These are phyloP conservation scores for Tragulus kanchil DNA, from an alignment of 2,113 vertebrate genomes.

Conservation along the genomic window DNA sequence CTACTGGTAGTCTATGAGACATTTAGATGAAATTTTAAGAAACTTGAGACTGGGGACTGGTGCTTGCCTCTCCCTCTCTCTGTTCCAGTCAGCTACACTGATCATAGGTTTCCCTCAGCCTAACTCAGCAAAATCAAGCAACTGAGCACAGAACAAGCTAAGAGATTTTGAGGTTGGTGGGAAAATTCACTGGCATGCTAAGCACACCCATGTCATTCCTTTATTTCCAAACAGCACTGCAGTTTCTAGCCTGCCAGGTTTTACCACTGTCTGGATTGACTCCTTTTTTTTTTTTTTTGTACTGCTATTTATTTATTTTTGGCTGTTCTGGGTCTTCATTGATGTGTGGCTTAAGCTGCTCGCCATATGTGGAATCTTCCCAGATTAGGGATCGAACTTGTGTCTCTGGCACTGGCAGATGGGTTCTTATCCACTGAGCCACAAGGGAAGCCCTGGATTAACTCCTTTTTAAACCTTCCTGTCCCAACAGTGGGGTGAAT, in stretches of 20 bases:
- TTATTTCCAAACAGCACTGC: neutral
- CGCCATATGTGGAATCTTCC: too few relatives aligned
- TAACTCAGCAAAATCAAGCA: neutral
- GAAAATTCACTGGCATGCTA: neutral
- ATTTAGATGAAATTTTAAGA: constrained; percentile 53
- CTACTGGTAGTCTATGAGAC: neutral
- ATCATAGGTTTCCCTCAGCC: neutral
- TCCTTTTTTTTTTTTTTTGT: neutral
- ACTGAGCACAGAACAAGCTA: neutral
- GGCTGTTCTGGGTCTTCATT: too few relatives aligned
- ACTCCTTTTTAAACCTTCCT: neutral
- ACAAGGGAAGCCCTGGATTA: neutral
- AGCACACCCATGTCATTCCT: neutral
- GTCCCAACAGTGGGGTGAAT: neutral
- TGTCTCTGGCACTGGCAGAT: too few relatives aligned
- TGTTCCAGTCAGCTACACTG: neutral
- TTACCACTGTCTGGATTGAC: neutral
- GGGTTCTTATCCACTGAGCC: too few relatives aligned
- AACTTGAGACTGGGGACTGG: neutral
- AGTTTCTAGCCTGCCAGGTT: neutral
- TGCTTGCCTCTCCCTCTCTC: constrained; percentile 47
- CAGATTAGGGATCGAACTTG: too few relatives aligned
- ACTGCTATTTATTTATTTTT: too few relatives aligned
- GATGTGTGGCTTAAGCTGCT: too few relatives aligned
- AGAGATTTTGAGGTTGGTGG: neutral